Percentiles rank a stretch among this genome's conserved stretches.
These are phyloP conservation scores for Saccopteryx bilineata DNA, from an alignment of 2,113 vertebrate genomes.

Conservation along the genomic window DNA sequence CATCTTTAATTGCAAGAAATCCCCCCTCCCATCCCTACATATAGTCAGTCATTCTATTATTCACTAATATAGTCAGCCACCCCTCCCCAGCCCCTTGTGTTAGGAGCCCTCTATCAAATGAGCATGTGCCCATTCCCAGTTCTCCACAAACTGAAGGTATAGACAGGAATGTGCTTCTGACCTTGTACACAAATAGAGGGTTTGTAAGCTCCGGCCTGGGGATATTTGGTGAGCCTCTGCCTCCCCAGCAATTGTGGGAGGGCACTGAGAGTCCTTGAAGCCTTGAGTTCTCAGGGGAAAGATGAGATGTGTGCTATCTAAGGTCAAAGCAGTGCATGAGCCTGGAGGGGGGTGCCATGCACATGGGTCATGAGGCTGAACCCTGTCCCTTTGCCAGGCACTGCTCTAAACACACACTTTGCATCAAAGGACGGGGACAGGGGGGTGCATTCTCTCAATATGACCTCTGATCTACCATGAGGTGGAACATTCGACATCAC, in stretches of 20 bases:
- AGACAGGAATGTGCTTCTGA: not conserved
- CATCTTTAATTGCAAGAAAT: not conserved
- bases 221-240: fast-evolving
- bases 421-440: not conserved
- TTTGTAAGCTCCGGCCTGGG: not conserved
- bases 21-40: fast-evolving
- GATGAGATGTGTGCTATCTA: not conserved
- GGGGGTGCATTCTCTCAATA: not conserved
- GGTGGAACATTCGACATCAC: not conserved
- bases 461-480: not conserved
- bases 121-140: not conserved
- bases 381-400: not conserved
- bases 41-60: not conserved
- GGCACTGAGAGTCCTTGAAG: not conserved
- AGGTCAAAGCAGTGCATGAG: not conserved
- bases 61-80: too few species aligned
- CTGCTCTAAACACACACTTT: not conserved
- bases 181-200: fast-evolving
- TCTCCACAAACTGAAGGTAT: fast-evolving
- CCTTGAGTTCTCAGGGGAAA: not conserved
- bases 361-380: fast-evolving
- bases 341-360: fast-evolving
- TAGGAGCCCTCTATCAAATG: fast-evolving
- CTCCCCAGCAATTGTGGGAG: not conserved
- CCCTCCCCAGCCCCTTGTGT: not conserved